Evolutionary conservation across 1,140 invertebrate species (phyloP).

Genomic region (Trichonephila clavata): DNA sequence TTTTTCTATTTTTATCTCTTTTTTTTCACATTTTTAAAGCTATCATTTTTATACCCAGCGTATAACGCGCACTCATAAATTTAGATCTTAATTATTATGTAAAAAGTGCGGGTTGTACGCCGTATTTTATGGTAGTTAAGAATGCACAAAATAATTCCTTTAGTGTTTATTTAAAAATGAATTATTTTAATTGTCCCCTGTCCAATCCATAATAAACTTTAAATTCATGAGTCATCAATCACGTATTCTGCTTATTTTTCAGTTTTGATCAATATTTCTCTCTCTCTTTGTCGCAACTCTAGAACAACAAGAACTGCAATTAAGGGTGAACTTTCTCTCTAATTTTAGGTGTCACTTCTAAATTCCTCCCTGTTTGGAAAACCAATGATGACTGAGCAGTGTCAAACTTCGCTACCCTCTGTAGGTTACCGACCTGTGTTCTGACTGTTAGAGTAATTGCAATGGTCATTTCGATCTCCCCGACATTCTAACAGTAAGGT

Average conservation of each 20-base stretch:
- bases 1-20: too few relatives aligned
- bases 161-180: too few relatives aligned
- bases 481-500: conserved; percentile 20
- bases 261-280: not conserved
- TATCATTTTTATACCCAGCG: too few relatives aligned
- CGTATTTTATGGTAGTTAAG: too few relatives aligned
- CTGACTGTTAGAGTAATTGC: conserved; percentile 46
- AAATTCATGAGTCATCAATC: not conserved
- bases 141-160: too few relatives aligned
- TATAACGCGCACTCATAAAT: too few relatives aligned
- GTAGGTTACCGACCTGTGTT: conserved; percentile 40
- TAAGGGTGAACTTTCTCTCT: not conserved
- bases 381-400: not conserved
- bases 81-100: too few relatives aligned
- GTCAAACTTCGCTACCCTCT: not conserved
- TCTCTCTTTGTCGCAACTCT: not conserved
- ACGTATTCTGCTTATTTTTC: not conserved
- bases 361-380: not conserved
- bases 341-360: conserved; percentile 1
- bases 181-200: too few relatives aligned
- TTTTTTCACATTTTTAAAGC: too few relatives aligned
- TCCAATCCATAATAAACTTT: too few relatives aligned
- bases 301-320: not conserved
- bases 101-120: too few relatives aligned
- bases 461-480: conserved; percentile 30